Percentiles rank a stretch among this genome's conserved stretches.
Evolutionary conservation across 2,113 vertebrate genomes (phyloP).

Genomic region (Phaethornis superciliosus): DNA sequence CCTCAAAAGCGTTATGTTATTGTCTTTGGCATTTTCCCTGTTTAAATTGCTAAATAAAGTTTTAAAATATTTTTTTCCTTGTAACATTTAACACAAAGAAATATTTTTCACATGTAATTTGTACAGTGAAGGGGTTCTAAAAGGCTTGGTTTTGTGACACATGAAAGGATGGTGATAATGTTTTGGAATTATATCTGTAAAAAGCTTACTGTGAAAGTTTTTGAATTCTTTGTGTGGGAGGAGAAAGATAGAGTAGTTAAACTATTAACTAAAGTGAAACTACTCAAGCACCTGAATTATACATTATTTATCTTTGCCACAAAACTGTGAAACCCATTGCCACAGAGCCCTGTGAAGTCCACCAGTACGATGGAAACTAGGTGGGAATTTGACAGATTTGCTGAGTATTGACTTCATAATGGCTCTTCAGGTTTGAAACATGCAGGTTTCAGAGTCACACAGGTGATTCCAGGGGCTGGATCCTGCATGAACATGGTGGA

Average conservation of each 20-base stretch:
- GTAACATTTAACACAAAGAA: conserved; percentile 20
- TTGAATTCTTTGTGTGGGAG: background rate
- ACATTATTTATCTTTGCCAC: background rate
- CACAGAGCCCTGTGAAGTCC: background rate
- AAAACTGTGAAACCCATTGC: background rate
- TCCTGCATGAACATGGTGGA: background rate
- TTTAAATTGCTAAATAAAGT: conserved; percentile 18
- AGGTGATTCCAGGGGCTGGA: background rate
- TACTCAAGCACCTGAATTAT: background rate
- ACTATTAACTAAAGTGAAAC: background rate
- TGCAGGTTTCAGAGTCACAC: background rate
- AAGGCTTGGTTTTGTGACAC: background rate
- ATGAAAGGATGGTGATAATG: conserved; percentile 23
- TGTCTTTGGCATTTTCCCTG: conserved; percentile 40
- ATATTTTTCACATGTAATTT: conserved; percentile 2
- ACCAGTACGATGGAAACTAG: background rate
- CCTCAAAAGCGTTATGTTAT: conserved; percentile 11
- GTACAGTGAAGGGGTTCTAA: background rate
- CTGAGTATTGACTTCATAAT: background rate
- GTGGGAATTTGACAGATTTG: background rate
- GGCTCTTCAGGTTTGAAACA: background rate
- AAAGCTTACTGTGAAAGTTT: background rate
- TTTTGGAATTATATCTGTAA: background rate
- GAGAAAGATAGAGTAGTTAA: conserved; percentile 7
- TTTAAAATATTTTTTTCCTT: conserved; percentile 14